Evolutionary conservation across 2,888 invertebrate species (phyloP).

Genomic region (Linnaemya vulpina): DNA sequence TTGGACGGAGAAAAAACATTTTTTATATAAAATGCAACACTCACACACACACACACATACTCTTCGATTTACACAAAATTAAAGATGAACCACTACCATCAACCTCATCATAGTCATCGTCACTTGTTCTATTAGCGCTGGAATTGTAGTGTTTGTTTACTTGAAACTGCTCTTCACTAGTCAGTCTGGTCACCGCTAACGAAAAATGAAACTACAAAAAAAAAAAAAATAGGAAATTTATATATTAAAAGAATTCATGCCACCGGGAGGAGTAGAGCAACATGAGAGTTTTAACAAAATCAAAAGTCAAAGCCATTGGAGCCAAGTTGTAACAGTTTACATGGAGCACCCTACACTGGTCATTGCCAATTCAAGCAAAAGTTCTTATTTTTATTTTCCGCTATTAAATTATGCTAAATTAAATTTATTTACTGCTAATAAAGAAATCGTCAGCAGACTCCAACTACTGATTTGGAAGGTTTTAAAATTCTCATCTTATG

Average conservation of each 20-base stretch:
- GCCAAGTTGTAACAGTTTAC: background rate
- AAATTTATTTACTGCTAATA: no score
- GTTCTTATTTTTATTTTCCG: no score
- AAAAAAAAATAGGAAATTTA: no score
- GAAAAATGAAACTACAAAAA: no score
- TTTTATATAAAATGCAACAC: slow-evolving; percentile 20
- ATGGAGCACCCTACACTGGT: slow-evolving; percentile 4
- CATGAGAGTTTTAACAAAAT: slow-evolving; percentile 50
- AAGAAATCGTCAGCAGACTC: no score
- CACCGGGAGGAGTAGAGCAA: slow-evolving; percentile 54
- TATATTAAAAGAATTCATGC: slow-evolving; percentile 53
- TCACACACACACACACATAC: slow-evolving; percentile 26
- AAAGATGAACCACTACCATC: slow-evolving; percentile 57
- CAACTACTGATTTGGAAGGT: no score
- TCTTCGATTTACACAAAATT: slow-evolving; percentile 10
- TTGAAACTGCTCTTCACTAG: slow-evolving; percentile 46
- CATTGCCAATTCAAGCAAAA: background rate
- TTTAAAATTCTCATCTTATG: no score
- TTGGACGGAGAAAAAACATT: slow-evolving; percentile 23
- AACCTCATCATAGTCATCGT: slow-evolving; percentile 52
- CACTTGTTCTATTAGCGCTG: slow-evolving; percentile 51
- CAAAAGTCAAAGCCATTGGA: slow-evolving; percentile 23
- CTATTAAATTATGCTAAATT: no score
- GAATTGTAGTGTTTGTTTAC: slow-evolving; percentile 38
- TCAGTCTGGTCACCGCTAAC: slow-evolving; percentile 43